Evolutionary conservation across 2,888 invertebrate species (phyloP).

Genomic region (Aphidius colemani): DNA sequence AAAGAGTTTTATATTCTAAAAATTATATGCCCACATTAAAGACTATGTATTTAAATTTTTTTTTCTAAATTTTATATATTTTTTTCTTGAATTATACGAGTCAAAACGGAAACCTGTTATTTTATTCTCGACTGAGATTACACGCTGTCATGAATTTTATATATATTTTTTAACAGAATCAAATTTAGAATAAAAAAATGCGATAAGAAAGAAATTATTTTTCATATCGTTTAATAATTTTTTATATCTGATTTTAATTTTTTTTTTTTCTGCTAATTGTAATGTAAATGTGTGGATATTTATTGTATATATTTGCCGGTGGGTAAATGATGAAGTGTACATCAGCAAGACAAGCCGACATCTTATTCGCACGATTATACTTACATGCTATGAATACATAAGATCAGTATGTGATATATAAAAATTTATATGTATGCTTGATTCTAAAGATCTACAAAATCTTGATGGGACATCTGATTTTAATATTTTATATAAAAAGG

Average conservation of each 20-base stretch:
- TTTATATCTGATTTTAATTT: too few relatives aligned
- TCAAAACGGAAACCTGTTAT: conserved; percentile 56
- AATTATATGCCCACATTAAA: too few relatives aligned
- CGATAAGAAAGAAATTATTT: too few relatives aligned
- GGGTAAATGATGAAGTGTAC: conserved; percentile 10
- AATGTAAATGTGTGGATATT: not conserved
- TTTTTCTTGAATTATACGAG: conserved; percentile 24
- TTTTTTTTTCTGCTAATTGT: not conserved
- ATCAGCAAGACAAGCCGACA: conserved; percentile 35
- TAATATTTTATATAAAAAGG: too few relatives aligned
- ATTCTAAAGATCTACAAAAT: too few relatives aligned
- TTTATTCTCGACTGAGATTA: conserved; percentile 53
- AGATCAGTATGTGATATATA: not conserved
- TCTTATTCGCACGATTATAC: conserved; percentile 50
- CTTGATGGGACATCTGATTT: too few relatives aligned
- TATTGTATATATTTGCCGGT: conserved; percentile 5
- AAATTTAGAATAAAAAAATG: too few relatives aligned
- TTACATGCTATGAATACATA: not conserved
- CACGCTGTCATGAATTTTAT: conserved; percentile 54
- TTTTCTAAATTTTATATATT: conserved; percentile 10
- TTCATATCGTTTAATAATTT: too few relatives aligned
- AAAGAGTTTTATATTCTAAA: too few relatives aligned
- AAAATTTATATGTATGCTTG: not conserved
- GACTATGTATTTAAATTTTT: conserved; percentile 12
- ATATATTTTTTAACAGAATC: conserved; percentile 6